Percentiles rank a stretch among this genome's conserved stretches.
Conservation (phyloP, 2,888 invertebrate genomes). For the Tetropium fuscum region DNA sequence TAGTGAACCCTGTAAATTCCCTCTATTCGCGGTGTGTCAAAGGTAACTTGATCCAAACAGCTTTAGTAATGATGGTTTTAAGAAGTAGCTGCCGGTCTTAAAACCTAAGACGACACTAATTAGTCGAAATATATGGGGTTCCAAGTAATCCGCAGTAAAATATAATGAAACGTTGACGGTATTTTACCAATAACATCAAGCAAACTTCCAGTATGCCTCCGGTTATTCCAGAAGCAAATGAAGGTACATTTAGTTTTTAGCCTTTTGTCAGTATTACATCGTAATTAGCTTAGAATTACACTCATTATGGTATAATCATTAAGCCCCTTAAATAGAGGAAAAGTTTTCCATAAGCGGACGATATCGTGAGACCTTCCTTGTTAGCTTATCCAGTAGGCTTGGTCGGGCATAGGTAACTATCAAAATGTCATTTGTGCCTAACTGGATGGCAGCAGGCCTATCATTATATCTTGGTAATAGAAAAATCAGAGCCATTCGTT, state of each 20-base stretch:
- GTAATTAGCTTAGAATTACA: conserved; percentile 14
- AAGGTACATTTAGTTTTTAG: conserved; percentile 14
- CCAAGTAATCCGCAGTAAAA: conserved; percentile 11
- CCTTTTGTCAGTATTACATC: conserved; percentile 5
- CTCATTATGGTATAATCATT: conserved; percentile 23
- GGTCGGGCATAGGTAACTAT: conserved; percentile 41
- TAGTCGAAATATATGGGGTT: conserved; percentile 9
- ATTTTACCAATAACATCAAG: not conserved
- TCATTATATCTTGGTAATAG: conserved; percentile 25
- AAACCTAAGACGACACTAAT: conserved; percentile 12
- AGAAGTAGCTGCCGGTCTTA: not conserved
- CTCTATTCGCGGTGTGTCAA: conserved; percentile 9
- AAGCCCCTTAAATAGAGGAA: conserved; percentile 22
- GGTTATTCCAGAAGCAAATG: not conserved
- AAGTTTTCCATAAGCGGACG: conserved; percentile 43
- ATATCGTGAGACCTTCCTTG: conserved; percentile 51
- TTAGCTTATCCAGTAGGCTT: conserved; percentile 44
- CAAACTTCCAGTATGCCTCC: not conserved
- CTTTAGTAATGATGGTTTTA: conserved; percentile 1
- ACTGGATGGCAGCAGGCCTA: conserved; percentile 5
- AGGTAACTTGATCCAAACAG: conserved; percentile 1
- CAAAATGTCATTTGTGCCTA: conserved; percentile 55
- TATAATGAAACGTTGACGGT: not conserved
- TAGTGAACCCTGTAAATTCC: no score
- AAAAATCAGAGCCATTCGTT: no score